Evolutionary conservation across 2,113 vertebrate genomes (phyloP), one percentile per base, ranked within the genome.

Genomic region (Plecturocebus donacophilus): DNA sequence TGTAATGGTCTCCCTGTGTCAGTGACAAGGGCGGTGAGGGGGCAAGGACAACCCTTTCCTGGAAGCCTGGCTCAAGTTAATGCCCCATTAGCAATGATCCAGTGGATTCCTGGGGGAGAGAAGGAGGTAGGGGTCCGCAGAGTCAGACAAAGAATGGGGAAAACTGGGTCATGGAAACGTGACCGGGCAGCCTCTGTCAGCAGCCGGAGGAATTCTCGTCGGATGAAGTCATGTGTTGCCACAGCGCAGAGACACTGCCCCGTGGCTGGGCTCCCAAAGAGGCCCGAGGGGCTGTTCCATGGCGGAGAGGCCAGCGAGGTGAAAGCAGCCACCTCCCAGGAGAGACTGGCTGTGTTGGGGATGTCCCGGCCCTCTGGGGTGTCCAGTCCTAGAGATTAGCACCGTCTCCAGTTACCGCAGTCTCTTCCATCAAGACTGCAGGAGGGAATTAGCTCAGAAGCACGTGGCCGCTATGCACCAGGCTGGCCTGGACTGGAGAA

Each of bases 131-230:
- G 96, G 98, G 98, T 98, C 97, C 96, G 81, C 87, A 97, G 98
- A 98, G 96, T 97, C 91, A 98, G 97, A 98, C 97, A 98, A 98
- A 98, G 98, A 98, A 96, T 30, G 0, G 68, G 96, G 92, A 97
- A 98, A 98, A 99, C 40, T 98, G 97, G 98, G 98, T 99, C 99
- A 98, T 94, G 70, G 86, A 98, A 98, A 98, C 98, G 97, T 98
- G 98, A 98, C 97, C 58, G 84, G 98, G 98, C 97, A 98, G 96
- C 97, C 98, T 87, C 94, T 16, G 35, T 97, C 88, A 96, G 97
- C 97, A 84, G 38, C 97, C 77, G 80, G 90, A 97, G 96, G 98
- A 98, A 99, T 98, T 98, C 98, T 98, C 98, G 94, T 82, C 0
- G 1, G 93, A 98, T 98, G 98, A 98, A 98, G 98, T 98, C 98